These are phyloP conservation scores for Eueremaeus valkanovi DNA, from an alignment of 2,888 invertebrate genomes.

Conservation along the genomic window DNA sequence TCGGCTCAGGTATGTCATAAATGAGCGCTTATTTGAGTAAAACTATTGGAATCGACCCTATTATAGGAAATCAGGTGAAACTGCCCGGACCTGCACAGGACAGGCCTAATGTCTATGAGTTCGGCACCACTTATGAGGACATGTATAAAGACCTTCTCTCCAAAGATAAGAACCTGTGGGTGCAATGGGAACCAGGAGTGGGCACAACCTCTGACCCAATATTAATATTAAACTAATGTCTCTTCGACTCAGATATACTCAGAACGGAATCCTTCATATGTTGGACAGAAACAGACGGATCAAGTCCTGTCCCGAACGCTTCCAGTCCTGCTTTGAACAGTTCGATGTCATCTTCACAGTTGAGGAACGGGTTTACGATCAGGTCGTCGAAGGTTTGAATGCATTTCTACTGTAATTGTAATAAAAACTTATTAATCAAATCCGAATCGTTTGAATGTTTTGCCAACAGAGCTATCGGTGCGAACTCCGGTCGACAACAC, in stretches of 20 bases:
- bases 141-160: conserved; percentile 86
- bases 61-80: conserved; percentile 65
- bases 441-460: neutral
- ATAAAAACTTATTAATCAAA: conserved; percentile 40
- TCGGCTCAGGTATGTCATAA: conserved; percentile 79
- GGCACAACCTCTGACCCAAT: conserved; percentile 32
- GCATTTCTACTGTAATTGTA: too few relatives aligned
- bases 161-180: conserved; percentile 89
- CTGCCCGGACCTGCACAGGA: conserved; percentile 90
- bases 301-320: conserved; percentile 87
- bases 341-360: conserved; percentile 96
- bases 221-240: conserved; percentile 7
- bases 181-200: too few relatives aligned
- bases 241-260: conserved; percentile 68
- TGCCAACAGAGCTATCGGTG: conserved; percentile 61
- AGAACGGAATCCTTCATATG: conserved; percentile 97
- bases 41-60: neutral
- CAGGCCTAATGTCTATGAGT: conserved; percentile 91
- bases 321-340: conserved; percentile 79
- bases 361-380: conserved; percentile 97
- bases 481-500: conserved; percentile 73
- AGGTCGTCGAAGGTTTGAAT: conserved; percentile 86
- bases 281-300: conserved; percentile 93
- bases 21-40: neutral
- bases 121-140: conserved; percentile 88